Evolutionary conservation across 2,888 invertebrate genomes (phyloP).

Genomic region (Drosophila percnosoma): DNA sequence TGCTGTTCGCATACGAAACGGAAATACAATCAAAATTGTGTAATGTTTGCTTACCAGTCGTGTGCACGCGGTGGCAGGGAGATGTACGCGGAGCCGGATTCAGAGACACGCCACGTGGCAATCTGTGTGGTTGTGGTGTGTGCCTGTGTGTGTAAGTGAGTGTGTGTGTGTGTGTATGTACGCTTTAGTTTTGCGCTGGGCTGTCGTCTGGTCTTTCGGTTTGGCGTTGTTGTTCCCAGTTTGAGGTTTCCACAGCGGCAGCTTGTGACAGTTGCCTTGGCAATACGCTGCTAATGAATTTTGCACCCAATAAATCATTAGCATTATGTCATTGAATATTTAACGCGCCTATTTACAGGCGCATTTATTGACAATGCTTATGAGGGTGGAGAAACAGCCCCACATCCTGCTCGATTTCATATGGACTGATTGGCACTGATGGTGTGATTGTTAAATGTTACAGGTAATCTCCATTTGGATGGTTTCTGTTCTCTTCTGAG

Average conservation of each 20-base stretch:
- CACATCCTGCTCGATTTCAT: not conserved
- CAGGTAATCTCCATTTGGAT: conserved; percentile 49
- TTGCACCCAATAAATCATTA: conserved; percentile 75
- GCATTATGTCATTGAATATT: conserved; percentile 72
- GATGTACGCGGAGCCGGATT: not conserved
- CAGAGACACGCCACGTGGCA: conserved; percentile 24
- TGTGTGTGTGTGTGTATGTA: not conserved
- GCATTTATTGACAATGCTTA: conserved; percentile 65
- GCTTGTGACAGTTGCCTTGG: conserved; percentile 58
- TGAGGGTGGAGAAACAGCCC: conserved; percentile 33
- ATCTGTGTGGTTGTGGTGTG: not conserved
- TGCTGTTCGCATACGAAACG: conserved; percentile 72
- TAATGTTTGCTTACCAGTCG: conserved; percentile 71
- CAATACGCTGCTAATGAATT: conserved; percentile 68
- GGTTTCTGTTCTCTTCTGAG: not conserved
- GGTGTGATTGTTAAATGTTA: conserved; percentile 21
- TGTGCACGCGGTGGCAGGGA: not conserved
- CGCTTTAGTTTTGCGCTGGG: conserved; percentile 51
- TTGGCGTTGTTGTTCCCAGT: conserved; percentile 20
- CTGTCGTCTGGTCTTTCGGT: conserved; percentile 25
- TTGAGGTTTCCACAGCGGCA: conserved; percentile 44
- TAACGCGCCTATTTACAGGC: conserved; percentile 55
- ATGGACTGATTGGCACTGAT: not conserved
- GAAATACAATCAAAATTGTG: conserved; percentile 80
- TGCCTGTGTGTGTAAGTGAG: not conserved